Base-by-base conservation (phyloP, 2,888 invertebrate genomes). In the Cephus sareptanus region DNA sequence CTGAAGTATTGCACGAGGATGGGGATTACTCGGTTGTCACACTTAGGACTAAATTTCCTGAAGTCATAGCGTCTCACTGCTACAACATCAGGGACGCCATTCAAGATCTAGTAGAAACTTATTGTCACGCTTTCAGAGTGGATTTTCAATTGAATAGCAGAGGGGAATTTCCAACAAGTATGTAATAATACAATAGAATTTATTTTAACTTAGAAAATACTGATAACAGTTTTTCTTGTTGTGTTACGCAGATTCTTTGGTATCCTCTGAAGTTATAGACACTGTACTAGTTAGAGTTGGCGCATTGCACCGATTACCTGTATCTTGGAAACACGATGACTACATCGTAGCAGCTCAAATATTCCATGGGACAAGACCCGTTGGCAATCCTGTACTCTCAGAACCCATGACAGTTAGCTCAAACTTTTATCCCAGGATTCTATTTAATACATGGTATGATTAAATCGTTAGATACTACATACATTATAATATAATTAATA, bases 281-380 rank as follows among this genome's bases (percentile, higher is more conserved):
- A 94, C 95, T 11, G 94, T 97, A 56, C 92, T 97, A 77, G 94
- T 98, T 80, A 95, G 96, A 87, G 94, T 98, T 71, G 97, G 97
- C 81, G 96, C 96, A 40, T 93, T 98, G 1, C 97, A 97, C 91
- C 94, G 97, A 79, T 93, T 97, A 30, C 95, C 95, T 9, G 93
- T 93, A 1, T 94, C 95, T 78, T 97, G 97, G 97, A 94, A 94
- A 82, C 96, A 96, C 91, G 96, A 97, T 86, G 96, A 97, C 88
- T 98, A 97, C 89, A 93, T 96, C 82, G 94, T 98, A 79, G 95
- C 96, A 77, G 96, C 96, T 33, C 97, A 98, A 90, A 94, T 98
- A 80, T 97, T 95, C 91, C 96, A 98, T 91, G 98, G 98, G 12
- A 97, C 97, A 0, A 93, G 96, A 40, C 95, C 96, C 37, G 94